Percentiles rank a stretch among this genome's conserved stretches.
These are phyloP conservation scores for Bellardia bayeri DNA, from an alignment of 2,888 invertebrate species.

Conservation along the genomic window DNA sequence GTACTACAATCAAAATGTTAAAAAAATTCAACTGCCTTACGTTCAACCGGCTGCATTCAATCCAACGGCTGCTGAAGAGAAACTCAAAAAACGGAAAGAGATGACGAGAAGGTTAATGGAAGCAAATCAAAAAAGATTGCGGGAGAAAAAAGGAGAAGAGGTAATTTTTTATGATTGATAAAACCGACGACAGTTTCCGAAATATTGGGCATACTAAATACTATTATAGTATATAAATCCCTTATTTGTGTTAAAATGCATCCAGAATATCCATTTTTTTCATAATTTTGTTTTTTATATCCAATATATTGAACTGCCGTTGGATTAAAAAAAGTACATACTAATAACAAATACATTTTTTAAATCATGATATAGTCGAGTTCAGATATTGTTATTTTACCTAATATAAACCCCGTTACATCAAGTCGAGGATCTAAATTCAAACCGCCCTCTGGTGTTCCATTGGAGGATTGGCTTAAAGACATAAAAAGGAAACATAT, in stretches of 20 bases:
- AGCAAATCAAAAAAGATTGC: conserved; percentile 94
- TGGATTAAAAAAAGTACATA: too few species aligned
- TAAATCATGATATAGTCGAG: not conserved
- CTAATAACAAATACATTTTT: too few species aligned
- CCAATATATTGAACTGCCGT: too few species aligned
- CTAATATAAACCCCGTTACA: conserved; percentile 61
- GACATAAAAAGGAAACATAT: conserved; percentile 79
- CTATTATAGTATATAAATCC: too few species aligned
- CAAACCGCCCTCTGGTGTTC: conserved; percentile 81
- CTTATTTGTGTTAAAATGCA: not conserved
- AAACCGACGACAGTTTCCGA: too few species aligned
- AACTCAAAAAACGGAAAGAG: conserved; percentile 94
- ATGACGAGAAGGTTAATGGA: conserved; percentile 93
- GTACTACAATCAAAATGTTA: conserved; percentile 92
- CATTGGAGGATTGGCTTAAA: conserved; percentile 81
- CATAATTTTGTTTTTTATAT: too few species aligned
- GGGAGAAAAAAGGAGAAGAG: conserved; percentile 94
- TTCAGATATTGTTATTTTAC: conserved; percentile 34
- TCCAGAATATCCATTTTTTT: too few species aligned
- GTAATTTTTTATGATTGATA: conserved; percentile 84
- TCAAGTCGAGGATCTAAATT: conserved; percentile 74
- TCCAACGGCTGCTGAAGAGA: conserved; percentile 88
- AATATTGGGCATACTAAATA: too few species aligned
- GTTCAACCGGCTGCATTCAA: conserved; percentile 86
- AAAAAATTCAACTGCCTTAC: conserved; percentile 94